Base-by-base conservation (phyloP, 2,888 invertebrate genomes). In the Nemurella pictetii region DNA sequence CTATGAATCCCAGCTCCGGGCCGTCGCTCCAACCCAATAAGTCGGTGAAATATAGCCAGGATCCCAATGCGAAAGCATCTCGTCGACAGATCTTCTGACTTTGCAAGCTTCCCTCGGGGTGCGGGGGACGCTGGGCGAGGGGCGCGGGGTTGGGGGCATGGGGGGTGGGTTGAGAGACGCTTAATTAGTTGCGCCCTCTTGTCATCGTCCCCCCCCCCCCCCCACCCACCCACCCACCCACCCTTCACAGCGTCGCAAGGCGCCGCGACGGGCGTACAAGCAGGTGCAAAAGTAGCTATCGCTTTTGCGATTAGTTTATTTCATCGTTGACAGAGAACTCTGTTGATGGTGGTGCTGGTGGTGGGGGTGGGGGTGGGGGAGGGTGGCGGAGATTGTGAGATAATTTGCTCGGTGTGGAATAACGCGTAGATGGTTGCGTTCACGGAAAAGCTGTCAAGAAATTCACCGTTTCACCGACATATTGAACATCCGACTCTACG, bases 131-230 rank as follows among this genome's bases (percentile, higher is more conserved):
- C 27, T 2, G 75, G 55, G 15, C 55, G 55, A 55, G 12, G 55
- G 1, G 20, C 55, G 55, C 15, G 55, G 20, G 55, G 55, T 55
- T 12, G 29, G 75, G 75, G 55, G 55, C 15, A 20, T 12, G 55
- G 55, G 55, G 55, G 55, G 55, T 12, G 55, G 55, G 15, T 55
- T 55, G 55, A 55, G 55, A 80, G 80, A 80, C 25, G 80, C 80
- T 80, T 80, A 80, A 80, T 80, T 80, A 80, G 80, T 80, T 80
- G 55, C 80, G 29, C 80, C 80, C 80, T 80, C 80, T 80, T 80
- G 26, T 75, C 75, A 75, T 75, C 75, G 28, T 15, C 28, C 28
- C 29, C 29, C 80, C 80, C 25, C 30, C 80, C 80, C 20, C 80
- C 80, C 80, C 80, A 5, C 29, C 30, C 29, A 55, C 75, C 20